Evolutionary conservation across 92 coral and sea anemone species (phyloP).

Genomic region (Porites rus): DNA sequence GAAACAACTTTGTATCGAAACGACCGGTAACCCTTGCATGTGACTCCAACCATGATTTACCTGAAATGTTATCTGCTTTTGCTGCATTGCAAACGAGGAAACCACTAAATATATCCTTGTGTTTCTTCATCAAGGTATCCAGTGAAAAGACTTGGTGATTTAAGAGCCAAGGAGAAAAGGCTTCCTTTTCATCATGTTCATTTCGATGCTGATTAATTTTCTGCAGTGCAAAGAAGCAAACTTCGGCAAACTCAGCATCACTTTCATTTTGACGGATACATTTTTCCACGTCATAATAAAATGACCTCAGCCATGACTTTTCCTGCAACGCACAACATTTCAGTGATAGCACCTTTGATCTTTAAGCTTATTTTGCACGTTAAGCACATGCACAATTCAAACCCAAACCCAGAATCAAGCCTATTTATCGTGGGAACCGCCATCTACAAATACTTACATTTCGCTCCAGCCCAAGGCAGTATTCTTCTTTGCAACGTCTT

Average conservation of each 20-base stretch:
- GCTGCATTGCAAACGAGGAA: background rate
- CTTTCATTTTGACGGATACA: conserved; percentile 54
- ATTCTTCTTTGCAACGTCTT: conserved; percentile 23
- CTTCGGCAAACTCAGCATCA: conserved; percentile 36
- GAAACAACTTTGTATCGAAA: too few species aligned
- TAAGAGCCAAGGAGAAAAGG: conserved; percentile 13
- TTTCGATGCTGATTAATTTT: background rate
- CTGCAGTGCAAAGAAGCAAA: conserved; percentile 18
- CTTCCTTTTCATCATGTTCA: background rate
- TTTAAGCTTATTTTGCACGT: background rate
- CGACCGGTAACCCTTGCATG: background rate
- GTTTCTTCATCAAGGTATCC: background rate
- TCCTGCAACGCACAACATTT: conserved; percentile 44
- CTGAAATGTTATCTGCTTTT: background rate
- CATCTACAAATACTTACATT: conserved; percentile 15
- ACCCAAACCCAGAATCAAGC: too few species aligned
- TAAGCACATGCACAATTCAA: background rate
- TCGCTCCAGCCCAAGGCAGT: background rate
- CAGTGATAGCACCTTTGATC: too few species aligned
- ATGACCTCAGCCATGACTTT: conserved; percentile 53
- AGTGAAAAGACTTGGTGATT: conserved; percentile 27
- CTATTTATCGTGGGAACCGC: background rate
- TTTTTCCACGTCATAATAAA: conserved; percentile 50
- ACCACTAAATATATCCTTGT: conserved; percentile 28
- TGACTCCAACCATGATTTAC: background rate